Conservation (phyloP, 2,888 invertebrate genomes). For the Temnothorax ravouxi region DNA sequence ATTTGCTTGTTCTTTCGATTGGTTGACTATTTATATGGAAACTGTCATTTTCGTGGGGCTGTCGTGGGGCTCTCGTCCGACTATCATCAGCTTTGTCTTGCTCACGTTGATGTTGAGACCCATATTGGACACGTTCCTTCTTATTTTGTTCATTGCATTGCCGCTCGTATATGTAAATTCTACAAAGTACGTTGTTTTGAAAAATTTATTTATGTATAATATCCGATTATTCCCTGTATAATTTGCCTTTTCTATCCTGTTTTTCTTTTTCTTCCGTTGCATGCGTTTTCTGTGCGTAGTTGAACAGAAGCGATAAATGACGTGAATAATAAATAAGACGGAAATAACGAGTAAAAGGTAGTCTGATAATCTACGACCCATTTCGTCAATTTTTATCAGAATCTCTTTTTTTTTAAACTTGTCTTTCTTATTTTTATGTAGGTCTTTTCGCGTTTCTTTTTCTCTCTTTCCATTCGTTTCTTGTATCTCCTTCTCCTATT, state of each 20-base stretch:
- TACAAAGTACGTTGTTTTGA: too few species aligned
- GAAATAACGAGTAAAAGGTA: slow-evolving; percentile 74
- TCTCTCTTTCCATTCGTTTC: slow-evolving; percentile 29
- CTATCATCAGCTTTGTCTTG: too few species aligned
- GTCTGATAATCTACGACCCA: slow-evolving; percentile 73
- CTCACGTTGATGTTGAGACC: too few species aligned
- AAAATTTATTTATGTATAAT: not conserved
- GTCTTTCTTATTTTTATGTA: slow-evolving; percentile 57
- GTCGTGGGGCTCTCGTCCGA: too few species aligned
- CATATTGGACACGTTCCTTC: too few species aligned
- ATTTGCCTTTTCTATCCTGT: slow-evolving; percentile 63
- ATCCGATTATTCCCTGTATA: slow-evolving; percentile 67
- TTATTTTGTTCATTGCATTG: too few species aligned
- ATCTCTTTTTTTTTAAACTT: slow-evolving; percentile 58
- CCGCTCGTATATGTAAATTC: too few species aligned
- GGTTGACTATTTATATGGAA: too few species aligned
- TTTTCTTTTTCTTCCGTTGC: slow-evolving; percentile 33
- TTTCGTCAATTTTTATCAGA: slow-evolving; percentile 71
- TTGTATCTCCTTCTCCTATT: slow-evolving; percentile 22
- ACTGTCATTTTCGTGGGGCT: too few species aligned
- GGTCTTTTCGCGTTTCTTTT: slow-evolving; percentile 47
- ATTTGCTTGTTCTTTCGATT: too few species aligned
- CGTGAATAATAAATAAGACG: slow-evolving; percentile 67
- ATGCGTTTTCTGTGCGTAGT: slow-evolving; percentile 59
- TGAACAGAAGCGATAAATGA: slow-evolving; percentile 72